Evolutionary conservation across 2,113 vertebrate genomes (phyloP).

Genomic region (Rhinoderma darwinii): DNA sequence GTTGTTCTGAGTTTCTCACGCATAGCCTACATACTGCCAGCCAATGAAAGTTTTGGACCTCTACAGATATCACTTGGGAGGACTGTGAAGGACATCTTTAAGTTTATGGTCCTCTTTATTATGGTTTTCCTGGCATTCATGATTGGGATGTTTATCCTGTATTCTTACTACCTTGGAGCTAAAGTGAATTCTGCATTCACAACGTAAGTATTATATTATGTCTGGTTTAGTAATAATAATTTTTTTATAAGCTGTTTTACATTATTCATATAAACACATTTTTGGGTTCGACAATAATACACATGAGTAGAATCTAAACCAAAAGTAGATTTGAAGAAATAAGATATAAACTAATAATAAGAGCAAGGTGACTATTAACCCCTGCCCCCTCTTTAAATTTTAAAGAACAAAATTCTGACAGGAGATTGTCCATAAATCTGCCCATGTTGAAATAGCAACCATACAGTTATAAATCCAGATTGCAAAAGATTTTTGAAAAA

Average conservation of each 20-base stretch:
- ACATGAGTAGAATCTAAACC: not conserved
- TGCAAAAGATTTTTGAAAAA: not conserved
- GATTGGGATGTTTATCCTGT: constrained; percentile 93
- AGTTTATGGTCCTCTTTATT: constrained; percentile 93
- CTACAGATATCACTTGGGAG: constrained; percentile 89
- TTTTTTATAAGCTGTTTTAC: not conserved
- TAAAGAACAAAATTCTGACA: not conserved
- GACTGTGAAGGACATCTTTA: constrained; percentile 92
- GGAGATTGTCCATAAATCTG: not conserved
- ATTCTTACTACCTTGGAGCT: constrained; percentile 90
- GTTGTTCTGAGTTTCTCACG: constrained; percentile 90
- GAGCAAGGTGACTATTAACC: not conserved
- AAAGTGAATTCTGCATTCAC: constrained; percentile 89
- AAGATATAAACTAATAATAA: not conserved
- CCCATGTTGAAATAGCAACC: not conserved
- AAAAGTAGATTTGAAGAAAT: not conserved
- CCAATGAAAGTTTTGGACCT: constrained; percentile 91
- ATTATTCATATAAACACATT: constrained; percentile 11
- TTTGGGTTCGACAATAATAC: not conserved
- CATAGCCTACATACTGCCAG: constrained; percentile 89
- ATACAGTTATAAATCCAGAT: not conserved
- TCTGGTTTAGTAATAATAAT: not conserved
- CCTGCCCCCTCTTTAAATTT: too few relatives aligned
- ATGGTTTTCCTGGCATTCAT: constrained; percentile 93
- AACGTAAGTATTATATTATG: constrained; percentile 78